These are phyloP conservation scores for Halcyon chelicuti DNA, from an alignment of 2,797 vertebrate species.

Conservation along the genomic window DNA sequence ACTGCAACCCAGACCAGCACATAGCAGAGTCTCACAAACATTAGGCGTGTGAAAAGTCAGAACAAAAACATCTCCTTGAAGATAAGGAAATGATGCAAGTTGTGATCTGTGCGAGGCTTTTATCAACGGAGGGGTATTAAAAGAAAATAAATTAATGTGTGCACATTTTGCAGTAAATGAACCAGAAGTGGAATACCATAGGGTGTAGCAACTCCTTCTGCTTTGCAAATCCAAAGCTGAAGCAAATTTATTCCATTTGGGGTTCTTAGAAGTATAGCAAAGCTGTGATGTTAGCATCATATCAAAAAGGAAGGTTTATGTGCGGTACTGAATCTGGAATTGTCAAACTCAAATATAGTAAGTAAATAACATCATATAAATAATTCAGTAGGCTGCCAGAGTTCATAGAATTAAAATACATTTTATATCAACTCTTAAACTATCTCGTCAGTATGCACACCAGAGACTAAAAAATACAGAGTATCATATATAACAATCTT, in stretches of 20 bases:
- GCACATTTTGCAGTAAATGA: background rate
- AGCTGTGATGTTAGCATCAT: background rate
- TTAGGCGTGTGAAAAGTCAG: background rate
- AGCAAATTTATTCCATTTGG: background rate
- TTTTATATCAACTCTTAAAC: constrained; percentile 8
- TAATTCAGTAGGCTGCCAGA: constrained; percentile 44
- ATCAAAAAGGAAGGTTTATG: background rate
- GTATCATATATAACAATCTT: background rate
- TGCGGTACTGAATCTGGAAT: background rate
- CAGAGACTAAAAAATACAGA: background rate
- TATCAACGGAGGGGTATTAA: background rate
- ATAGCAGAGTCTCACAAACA: background rate
- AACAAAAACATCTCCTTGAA: background rate
- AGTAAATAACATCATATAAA: constrained; percentile 25
- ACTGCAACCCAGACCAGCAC: background rate
- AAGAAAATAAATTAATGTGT: background rate
- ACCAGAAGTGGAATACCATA: background rate
- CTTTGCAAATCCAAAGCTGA: background rate
- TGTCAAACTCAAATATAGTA: background rate
- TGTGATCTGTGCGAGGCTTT: background rate
- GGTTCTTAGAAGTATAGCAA: background rate
- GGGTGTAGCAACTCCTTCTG: background rate
- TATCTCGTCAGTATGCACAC: background rate
- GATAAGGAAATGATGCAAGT: background rate
- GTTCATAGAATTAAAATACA: constrained; percentile 22